phyloP scores from a whole-genome alignment of 2,888 invertebrate species.

The Apodemia zela region DNA sequence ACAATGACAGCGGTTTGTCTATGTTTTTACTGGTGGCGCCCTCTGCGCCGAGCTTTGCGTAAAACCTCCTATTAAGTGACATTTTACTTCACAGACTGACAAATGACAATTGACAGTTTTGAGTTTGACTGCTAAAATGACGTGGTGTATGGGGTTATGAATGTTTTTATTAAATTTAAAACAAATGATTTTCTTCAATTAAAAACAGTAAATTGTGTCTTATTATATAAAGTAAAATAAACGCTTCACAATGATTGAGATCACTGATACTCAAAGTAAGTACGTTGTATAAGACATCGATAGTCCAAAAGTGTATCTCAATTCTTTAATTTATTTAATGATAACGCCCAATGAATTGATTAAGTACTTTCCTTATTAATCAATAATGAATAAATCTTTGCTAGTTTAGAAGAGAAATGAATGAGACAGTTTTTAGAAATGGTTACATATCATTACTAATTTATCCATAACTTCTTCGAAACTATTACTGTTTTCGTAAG shows the following conservation, averaged over 20 bases:
- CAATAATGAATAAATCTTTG: neutral
- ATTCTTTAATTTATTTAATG: neutral
- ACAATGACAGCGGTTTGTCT: no score
- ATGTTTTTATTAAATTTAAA: constrained; percentile 46
- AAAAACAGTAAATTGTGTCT: constrained; percentile 27
- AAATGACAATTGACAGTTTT: constrained; percentile 31
- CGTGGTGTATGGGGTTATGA: constrained; percentile 63
- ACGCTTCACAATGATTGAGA: constrained; percentile 86
- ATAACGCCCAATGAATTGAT: neutral
- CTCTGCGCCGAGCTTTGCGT: no score
- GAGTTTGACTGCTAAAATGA: constrained; percentile 54
- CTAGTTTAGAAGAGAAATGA: neutral
- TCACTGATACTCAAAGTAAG: constrained; percentile 92
- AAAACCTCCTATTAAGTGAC: no score
- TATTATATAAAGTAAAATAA: constrained; percentile 31
- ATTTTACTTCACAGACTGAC: constrained; percentile 4
- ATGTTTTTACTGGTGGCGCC: no score
- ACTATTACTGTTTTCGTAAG: neutral
- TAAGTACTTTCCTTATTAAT: neutral
- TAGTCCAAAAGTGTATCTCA: neutral
- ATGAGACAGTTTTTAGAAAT: neutral
- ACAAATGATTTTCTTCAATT: constrained; percentile 43
- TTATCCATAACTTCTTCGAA: no score
- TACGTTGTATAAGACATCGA: constrained; percentile 34
- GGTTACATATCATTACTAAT: neutral